phyloP scores from a whole-genome alignment of 2,888 invertebrate species.

The Lasioglossum villosulum region DNA sequence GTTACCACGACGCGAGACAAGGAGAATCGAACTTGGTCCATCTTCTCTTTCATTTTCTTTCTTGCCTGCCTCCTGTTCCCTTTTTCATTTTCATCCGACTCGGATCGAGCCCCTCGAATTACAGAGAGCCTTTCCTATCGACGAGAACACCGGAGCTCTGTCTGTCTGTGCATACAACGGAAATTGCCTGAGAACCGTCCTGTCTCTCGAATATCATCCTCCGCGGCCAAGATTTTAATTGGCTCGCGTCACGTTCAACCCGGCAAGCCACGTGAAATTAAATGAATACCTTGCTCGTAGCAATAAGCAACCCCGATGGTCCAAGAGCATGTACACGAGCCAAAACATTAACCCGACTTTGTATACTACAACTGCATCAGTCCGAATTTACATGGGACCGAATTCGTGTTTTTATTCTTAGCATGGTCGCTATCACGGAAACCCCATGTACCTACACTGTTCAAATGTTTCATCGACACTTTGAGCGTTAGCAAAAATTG shows the following conservation, averaged over 20 bases:
- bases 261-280: slow-evolving; percentile 5
- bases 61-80: not conserved
- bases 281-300: not conserved
- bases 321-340: not conserved
- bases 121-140: slow-evolving; percentile 52
- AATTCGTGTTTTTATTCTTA: too few species aligned
- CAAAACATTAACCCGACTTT: not conserved
- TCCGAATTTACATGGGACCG: too few species aligned
- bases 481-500: too few species aligned
- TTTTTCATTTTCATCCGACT: slow-evolving; percentile 40
- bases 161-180: slow-evolving; percentile 38
- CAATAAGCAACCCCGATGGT: not conserved
- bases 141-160: slow-evolving; percentile 22
- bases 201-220: slow-evolving; percentile 37
- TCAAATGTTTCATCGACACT: too few species aligned
- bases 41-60: slow-evolving; percentile 15
- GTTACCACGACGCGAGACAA: slow-evolving; percentile 35
- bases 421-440: too few species aligned
- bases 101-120: slow-evolving; percentile 44
- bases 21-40: slow-evolving; percentile 17
- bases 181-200: slow-evolving; percentile 42
- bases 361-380: not conserved
- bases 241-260: slow-evolving; percentile 15
- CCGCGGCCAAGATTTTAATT: slow-evolving; percentile 45
- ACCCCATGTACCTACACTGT: too few species aligned